Percentiles rank a stretch among this genome's conserved stretches.
phyloP scores from a whole-genome alignment of 2,888 invertebrate genomes.

The Drosophila vallismaia region DNA sequence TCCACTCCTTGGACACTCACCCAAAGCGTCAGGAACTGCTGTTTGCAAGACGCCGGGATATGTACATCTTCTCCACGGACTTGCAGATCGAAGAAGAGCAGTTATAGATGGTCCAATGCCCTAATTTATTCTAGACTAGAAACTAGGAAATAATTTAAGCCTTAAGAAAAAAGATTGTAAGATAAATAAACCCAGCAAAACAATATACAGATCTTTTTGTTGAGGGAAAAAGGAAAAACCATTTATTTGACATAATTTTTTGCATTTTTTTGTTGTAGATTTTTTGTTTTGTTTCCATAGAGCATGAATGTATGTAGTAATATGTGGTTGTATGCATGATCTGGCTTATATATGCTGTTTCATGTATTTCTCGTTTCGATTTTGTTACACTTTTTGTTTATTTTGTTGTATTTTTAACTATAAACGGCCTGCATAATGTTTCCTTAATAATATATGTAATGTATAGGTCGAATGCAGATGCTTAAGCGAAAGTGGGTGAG shows the following conservation, averaged over 20 bases:
- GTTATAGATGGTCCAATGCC: constrained; percentile 35
- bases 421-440: constrained; percentile 45
- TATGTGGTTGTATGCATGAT: constrained; percentile 61
- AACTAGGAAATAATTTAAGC: background rate
- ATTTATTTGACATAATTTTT: constrained; percentile 77
- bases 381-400: constrained; percentile 16
- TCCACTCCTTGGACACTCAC: constrained; percentile 93
- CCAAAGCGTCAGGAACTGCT: constrained; percentile 85
- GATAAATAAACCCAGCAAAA: constrained; percentile 14
- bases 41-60: constrained; percentile 81
- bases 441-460: constrained; percentile 33
- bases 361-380: constrained; percentile 36
- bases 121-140: background rate
- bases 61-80: constrained; percentile 78
- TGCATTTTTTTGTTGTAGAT: constrained; percentile 46
- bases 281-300: constrained; percentile 68
- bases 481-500: constrained; percentile 10
- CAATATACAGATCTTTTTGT: constrained; percentile 49
- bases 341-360: constrained; percentile 65
- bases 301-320: constrained; percentile 78
- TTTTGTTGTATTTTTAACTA: constrained; percentile 35
- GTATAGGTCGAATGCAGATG: constrained; percentile 35
- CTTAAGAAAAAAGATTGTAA: background rate
- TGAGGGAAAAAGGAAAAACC: constrained; percentile 80
- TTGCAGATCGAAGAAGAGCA: constrained; percentile 63